Evolutionary conservation across 2,797 vertebrate genomes (phyloP), one percentile per base, ranked within the genome.

Genomic region (Tokudaia tokunoshimensis): DNA sequence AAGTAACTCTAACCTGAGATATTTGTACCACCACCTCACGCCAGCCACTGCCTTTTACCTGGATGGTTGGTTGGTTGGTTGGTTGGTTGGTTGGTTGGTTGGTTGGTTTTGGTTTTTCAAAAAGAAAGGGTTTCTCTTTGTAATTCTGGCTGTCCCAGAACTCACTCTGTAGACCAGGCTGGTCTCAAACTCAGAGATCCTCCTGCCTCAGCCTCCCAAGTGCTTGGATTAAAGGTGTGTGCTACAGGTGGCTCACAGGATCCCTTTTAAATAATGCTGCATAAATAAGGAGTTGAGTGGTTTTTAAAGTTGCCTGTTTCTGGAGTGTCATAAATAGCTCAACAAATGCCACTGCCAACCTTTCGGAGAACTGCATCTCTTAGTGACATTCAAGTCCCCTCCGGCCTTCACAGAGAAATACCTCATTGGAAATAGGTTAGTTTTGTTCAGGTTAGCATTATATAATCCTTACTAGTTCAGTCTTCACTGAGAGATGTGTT

Each of bases 401-500:
- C 65, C 9, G 94, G 3, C 82, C 59, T 74, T 2, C n/a, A 55
- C 72, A 84, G 61, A 82, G 41, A 89, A 92, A 86, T 74, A 70
- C 11, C 78, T 63, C 44, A 89, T 89, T n/a, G 93, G 74, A 74
- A 84, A 41, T 89, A 94, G 81, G n/a, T 85, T 94, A 90, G 44
- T 70, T 34, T 90, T 90, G 17, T 89, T 63, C 55, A 59, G 29
- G 41, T 67, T 90, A 94, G 79, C 67, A 72, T 81, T 87, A 19
- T 70, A 22, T 75, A 50, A 44, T 78, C 95, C 47, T 17, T 47
- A 29, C 65, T 74, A 78, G 31, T 57, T 89, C 10, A 59, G 15
- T 84, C 79, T 97, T 93, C 94, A 82, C 55, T 93, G 93, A 79
- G 4, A 90, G n/a, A 59, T 12, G 87, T 41, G 24, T 84, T 88